Evolutionary conservation across 2,888 invertebrate species (phyloP), one percentile per base, ranked within the genome.

Genomic region (Pandemis corylana): DNA sequence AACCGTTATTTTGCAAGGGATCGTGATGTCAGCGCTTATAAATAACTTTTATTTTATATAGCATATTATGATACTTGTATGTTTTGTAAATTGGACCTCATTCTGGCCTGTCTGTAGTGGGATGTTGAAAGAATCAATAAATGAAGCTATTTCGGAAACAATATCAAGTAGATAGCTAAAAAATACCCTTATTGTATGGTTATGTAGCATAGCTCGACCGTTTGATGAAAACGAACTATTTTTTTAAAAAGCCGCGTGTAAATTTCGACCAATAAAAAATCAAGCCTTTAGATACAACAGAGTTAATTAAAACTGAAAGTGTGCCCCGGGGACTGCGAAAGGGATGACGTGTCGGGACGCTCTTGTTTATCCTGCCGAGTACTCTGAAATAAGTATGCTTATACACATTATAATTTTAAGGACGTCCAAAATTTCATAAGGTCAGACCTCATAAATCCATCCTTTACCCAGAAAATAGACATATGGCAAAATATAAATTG

Each of bases 11-110:
- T 67, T 46, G 71, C 63, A 68, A 71, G 75, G 75, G 76, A 79
- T 80, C 80, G 81, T 81, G 78, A 77, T 78, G 76, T 75, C 73
- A 81, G 72, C 77, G 71, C 70, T 78, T 76, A 28, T 59, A 59
- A 59, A 64, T 68, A 63, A 46, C 46, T 56, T 20, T 49, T 56
- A 7, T 70, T 74, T 44, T n/a, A 51, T 62, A 61, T 42, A 42
- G 46, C 46, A 53, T 65, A 36, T 20, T 36, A 66, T 70, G 53
- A 63, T 67, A 49, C 13, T 51, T 42, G 6, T 15, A 15, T 12
- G 59, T 28, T 59, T 59, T 15, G 9, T 56, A 56, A 56, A 56
- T 15, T 6, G 3, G 53, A 20, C 15, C 28, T 36, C 28, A 36
- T 36, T 36, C 28, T 36, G 28, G 28, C 2, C 28, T 36, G 28